Evolutionary conservation across 2,888 invertebrate species (phyloP), one percentile per base, ranked within the genome.

Genomic region (Athrips mouffetella): DNA sequence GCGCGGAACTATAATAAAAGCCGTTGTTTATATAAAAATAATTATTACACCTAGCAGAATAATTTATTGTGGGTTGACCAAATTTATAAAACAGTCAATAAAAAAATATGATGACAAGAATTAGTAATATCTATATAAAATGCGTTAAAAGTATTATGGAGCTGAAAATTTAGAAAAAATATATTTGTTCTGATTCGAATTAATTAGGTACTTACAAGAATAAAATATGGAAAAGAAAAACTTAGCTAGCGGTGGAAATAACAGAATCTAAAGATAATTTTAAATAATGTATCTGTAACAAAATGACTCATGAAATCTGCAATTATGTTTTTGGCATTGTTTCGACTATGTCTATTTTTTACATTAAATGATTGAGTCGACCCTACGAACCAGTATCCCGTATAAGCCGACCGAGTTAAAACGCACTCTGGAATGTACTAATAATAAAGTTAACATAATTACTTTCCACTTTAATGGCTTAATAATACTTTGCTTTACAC

Each of bases 391-490:
- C 33, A 33, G 47, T 29, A 44, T 33, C 23, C 21, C 33, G 63
- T 64, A 71, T 67, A 65, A 69, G 70, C 72, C 76, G 60, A 70
- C 73, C 69, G 70, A 73, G 58, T 64, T 67, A 66, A 63, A 70
- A 70, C 68, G 64, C 64, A 65, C 65, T 50, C 54, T 79, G 80
- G 81, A 80, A 80, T 80, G 80, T 80, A 69, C 54, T 54, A 51
- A 61, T 46, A 49, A 44, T 39, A 54, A 54, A 55, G 50, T 44
- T 52, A 39, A 45, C 27, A 42, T 42, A 18, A 42, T 11, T 13
- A 21, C 4, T n/a, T 27, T 16, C 16, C 8, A n/a, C 1, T 25
- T 35, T 40, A 35, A 31, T 15, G 47, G 23, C 30, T 48, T 46
- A 42, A 49, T 49, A 49, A 49, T 49, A 49, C 49, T 49, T 21